These are phyloP conservation scores for Cerastis rubricosa DNA, from an alignment of 2,888 invertebrate species.

Conservation along the genomic window DNA sequence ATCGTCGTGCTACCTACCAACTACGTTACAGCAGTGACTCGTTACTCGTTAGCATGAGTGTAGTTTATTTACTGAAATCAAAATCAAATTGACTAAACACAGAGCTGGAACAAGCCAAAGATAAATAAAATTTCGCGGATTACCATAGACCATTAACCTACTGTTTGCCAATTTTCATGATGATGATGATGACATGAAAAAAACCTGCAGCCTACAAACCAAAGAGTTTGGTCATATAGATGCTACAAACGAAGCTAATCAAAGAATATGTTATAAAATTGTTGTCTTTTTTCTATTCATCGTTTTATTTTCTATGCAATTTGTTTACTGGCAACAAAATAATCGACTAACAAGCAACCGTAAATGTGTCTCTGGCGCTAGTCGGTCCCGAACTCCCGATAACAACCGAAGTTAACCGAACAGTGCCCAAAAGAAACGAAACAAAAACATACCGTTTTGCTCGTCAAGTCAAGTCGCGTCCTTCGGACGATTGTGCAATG, in stretches of 20 bases:
- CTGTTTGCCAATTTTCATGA: no score
- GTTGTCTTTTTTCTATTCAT: not conserved
- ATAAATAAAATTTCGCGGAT: not conserved
- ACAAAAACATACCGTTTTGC: slow-evolving; percentile 61
- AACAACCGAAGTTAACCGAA: slow-evolving; percentile 47
- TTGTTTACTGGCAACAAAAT: slow-evolving; percentile 21
- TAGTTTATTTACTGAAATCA: not conserved
- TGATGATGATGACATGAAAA: not conserved
- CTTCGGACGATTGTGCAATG: slow-evolving; percentile 81
- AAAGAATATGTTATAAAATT: not conserved
- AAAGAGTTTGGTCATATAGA: no score
- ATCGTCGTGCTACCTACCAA: not conserved
- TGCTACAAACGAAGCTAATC: not conserved
- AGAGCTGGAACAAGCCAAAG: not conserved
- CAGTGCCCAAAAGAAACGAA: slow-evolving; percentile 44
- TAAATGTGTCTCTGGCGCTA: not conserved
- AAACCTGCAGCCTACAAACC: not conserved
- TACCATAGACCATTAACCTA: not conserved
- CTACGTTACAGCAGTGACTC: no score
- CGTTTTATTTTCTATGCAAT: not conserved
- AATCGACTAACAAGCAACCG: slow-evolving; percentile 35
- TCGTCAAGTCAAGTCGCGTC: slow-evolving; percentile 73
- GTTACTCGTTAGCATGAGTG: not conserved
- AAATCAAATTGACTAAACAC: no score
- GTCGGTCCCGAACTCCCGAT: slow-evolving; percentile 19